Evolutionary conservation across 2,888 invertebrate genomes (phyloP), one percentile per base, ranked within the genome.

Genomic region (Drosophila gaucha): DNA sequence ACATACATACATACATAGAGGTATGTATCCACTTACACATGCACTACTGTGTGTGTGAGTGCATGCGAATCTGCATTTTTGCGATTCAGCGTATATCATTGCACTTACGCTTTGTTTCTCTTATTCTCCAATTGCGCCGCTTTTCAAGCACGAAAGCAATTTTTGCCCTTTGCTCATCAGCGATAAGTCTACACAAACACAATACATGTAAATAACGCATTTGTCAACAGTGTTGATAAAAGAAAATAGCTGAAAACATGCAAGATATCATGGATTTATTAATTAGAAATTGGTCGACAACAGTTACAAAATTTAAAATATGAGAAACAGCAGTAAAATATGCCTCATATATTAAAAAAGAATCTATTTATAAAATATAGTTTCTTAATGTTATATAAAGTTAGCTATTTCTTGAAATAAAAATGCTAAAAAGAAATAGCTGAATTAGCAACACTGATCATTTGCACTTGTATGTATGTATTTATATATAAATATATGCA

Each of bases 121-220:
- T 12, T 30, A 28, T 20, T 43, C 26, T 43, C 18, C 28, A 65
- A 66, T 49, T 56, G 44, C 66, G 56, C 16, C 41, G 24, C 44
- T 18, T 18, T 30, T 30, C 24, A 14, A 35, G 38, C 60, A 35
- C 6, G 26, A 55, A 57, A 58, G 14, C 35, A 31, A 39, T 31
- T 59, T 56, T 14, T 67, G 76, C 62, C 71, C 76, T 76, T 76
- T 74, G 76, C 51, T 46, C 76, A 22, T 49, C 20, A 51, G 28
- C 36, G 72, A 74, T 67, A 71, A 71, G 28, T 52, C 4, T 28
- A 44, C 54, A 43, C 22, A 54, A 20, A 59, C 52, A 67, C 41
- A 31, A 35, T 8, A 41, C 24, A 44, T n/a, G 51, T 35, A 43
- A 36, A 18, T 8, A 16, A 1, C 14, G 9, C 26, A 28, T 43